A percentile compares a stretch with the other conserved stretches of the same genome.
These are phyloP conservation scores for Drosophila willistoni DNA, from an alignment of 1,140 invertebrate species.

Conservation along the genomic window DNA sequence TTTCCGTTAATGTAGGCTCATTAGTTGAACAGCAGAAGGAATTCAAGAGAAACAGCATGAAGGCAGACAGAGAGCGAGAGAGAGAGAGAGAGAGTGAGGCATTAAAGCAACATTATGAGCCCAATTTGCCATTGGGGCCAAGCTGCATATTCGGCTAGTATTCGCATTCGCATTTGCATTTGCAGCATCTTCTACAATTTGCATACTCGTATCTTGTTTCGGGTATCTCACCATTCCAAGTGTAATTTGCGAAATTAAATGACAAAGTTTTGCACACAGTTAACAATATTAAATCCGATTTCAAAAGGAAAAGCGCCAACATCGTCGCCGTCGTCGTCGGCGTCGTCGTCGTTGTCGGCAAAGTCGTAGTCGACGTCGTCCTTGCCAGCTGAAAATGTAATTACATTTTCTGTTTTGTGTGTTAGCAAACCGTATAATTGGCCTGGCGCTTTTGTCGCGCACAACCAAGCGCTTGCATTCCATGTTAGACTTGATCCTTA, in stretches of 20 bases:
- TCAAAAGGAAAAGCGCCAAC: conserved; percentile 53
- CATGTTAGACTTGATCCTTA: conserved; percentile 37
- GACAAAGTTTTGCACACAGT: conserved; percentile 79
- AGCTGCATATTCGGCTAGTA: neutral
- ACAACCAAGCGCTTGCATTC: conserved; percentile 40
- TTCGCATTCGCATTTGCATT: conserved; percentile 11
- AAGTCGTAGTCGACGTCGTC: neutral
- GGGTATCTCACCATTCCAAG: conserved; percentile 26
- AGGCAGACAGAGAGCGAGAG: neutral
- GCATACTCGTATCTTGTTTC: conserved; percentile 59
- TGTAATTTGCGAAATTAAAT: conserved; percentile 70
- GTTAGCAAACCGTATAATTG: conserved; percentile 81
- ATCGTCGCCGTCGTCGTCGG: conserved; percentile 15
- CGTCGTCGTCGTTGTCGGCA: neutral
- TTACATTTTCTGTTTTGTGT: conserved; percentile 81
- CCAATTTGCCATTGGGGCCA: conserved; percentile 31
- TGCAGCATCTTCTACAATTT: conserved; percentile 54
- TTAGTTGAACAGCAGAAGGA: conserved; percentile 55
- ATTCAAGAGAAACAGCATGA: neutral
- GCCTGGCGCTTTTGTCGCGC: conserved; percentile 58
- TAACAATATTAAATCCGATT: conserved; percentile 82
- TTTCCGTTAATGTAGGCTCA: conserved; percentile 78
- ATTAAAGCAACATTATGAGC: conserved; percentile 73
- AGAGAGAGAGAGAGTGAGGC: conserved; percentile 3
- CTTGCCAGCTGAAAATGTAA: conserved; percentile 65